Base-by-base conservation (phyloP, 1,140 invertebrate genomes). In the Thalassaphorura encarpata region DNA sequence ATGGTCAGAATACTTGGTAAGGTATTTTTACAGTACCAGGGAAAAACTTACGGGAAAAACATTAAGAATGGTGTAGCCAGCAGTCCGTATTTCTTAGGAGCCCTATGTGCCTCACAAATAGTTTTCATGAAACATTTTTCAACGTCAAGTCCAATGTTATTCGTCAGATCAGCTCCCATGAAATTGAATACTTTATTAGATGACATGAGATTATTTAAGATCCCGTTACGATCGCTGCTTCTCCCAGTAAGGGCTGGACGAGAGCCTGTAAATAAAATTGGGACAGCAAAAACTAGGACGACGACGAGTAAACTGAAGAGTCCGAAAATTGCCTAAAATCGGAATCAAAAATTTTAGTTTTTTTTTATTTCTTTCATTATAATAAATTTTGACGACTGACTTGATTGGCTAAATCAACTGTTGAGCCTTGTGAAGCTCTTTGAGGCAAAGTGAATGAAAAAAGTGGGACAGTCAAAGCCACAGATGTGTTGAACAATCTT, bases 381-480 rank as follows among this genome's bases (percentile, higher is more conserved):
- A 23, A 4, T 45, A 16, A 27, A 39, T 51, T 42, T 18, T 40
- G 16, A 24, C 3, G 24, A 27, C 13, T 16, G 47, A 60, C 62
- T 42, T 65, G 63, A 43, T 65, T 65, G 21, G 63, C 63, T 23
- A 65, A 54, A 40, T 65, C 63, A 0, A 65, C 55, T 2, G 56
- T 55, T 2, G 48, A 48, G 4, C 57, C 51, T 31, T 28, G 28
- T 13, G 61, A 57, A 13, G 61, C 54, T 36, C 53, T 48, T 41
- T 57, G 57, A 1, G 61, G 61, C 4, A 63, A 28, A 19, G 54
- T 57, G 28, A 63, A 63, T 0, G 61, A 63, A 33, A 63, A 63
- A 13, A 63, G 41, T 5, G 61, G 61, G 28, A 63, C 55, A n/a
- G 61, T 63, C 29, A 63, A 46, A 13, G 61, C 61, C 16, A 60